Percentiles rank a stretch among this genome's conserved stretches.
Conservation (phyloP, 2,797 vertebrate species). For the Tadarida brasiliensis region DNA sequence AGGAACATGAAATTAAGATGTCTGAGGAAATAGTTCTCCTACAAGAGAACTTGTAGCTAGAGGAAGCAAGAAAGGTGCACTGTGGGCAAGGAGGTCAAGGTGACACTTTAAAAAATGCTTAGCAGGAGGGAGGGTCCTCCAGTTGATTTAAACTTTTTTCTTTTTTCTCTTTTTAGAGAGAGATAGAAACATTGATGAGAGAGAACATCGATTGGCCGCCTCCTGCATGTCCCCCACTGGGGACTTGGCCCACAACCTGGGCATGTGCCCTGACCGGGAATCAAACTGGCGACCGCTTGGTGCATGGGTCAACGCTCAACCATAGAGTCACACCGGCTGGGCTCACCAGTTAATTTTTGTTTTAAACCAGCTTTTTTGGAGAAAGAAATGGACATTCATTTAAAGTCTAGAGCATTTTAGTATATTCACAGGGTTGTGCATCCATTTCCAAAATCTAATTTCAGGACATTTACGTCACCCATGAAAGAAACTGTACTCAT, state of each 20-base stretch:
- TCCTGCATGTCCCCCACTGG: too few relatives aligned
- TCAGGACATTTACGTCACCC: background rate
- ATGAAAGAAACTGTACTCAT: background rate
- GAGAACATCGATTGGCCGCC: too few relatives aligned
- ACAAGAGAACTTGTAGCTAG: background rate
- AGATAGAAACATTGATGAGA: too few relatives aligned
- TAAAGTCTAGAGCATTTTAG: background rate
- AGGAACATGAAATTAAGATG: background rate
- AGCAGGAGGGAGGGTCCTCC: background rate
- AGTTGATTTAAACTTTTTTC: too few relatives aligned
- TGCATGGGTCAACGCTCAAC: too few relatives aligned
- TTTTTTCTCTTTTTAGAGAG: too few relatives aligned
- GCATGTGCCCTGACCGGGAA: too few relatives aligned
- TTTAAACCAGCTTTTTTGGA: background rate
- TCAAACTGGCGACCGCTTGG: too few relatives aligned
- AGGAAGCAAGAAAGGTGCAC: background rate
- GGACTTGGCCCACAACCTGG: too few relatives aligned
- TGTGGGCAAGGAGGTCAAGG: background rate
- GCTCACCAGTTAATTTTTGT: background rate
- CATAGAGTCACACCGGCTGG: too few relatives aligned
- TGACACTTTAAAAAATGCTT: background rate
- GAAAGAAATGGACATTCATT: background rate
- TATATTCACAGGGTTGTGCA: background rate
- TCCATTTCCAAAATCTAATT: background rate
- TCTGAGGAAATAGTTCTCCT: background rate